Evolutionary conservation across 2,888 invertebrate species (phyloP).

Genomic region (Pilophorus perplexus): DNA sequence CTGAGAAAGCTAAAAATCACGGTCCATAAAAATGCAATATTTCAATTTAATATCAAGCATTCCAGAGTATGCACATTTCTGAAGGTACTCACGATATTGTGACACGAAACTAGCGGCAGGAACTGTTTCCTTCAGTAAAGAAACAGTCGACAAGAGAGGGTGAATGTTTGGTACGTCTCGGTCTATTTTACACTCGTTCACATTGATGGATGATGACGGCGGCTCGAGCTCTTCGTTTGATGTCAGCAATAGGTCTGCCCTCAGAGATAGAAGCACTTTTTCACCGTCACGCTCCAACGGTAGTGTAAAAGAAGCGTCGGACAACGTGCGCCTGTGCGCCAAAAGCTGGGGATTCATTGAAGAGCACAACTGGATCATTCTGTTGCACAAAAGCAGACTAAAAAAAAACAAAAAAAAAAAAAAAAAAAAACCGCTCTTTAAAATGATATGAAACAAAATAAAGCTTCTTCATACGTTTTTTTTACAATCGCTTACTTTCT

Average conservation of each 20-base stretch:
- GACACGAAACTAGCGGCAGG: conserved; percentile 61
- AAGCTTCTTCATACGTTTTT: conserved; percentile 1
- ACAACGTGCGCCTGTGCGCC: conserved; percentile 27
- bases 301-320: conserved; percentile 32
- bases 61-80: too few relatives aligned
- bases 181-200: neutral
- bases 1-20: conserved; percentile 40
- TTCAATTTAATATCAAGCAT: too few relatives aligned
- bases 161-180: conserved; percentile 64
- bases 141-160: conserved; percentile 72
- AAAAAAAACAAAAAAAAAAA: conserved; percentile 52
- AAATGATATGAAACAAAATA: neutral
- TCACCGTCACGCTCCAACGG: conserved; percentile 36
- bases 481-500: conserved; percentile 60
- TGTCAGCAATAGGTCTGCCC: conserved; percentile 53
- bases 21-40: conserved; percentile 6
- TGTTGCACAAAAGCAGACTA: conserved; percentile 60
- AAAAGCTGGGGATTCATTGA: conserved; percentile 43
- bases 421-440: neutral
- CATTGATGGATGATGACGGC: conserved; percentile 7
- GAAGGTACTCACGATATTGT: neutral
- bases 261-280: conserved; percentile 23
- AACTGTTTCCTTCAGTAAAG: conserved; percentile 54
- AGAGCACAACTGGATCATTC: conserved; percentile 55
- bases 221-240: conserved; percentile 21